Evolutionary conservation across 1,140 invertebrate genomes (phyloP).

Genomic region (Trialeurodes vaporariorum): DNA sequence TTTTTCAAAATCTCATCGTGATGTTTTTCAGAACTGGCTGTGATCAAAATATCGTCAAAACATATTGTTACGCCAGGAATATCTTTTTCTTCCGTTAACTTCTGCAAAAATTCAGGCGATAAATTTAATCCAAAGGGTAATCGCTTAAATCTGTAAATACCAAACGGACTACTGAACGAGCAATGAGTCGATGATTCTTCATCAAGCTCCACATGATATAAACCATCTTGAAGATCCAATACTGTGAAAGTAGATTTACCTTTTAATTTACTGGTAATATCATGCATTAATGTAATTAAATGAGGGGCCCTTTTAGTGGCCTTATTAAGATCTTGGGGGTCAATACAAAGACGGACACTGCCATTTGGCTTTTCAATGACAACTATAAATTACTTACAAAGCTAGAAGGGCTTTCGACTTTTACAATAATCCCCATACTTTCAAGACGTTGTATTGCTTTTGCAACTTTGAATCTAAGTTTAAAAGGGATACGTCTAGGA

Average conservation of each 20-base stretch:
- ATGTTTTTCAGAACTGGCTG: conserved; percentile 15
- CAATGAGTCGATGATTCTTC: conserved; percentile 4
- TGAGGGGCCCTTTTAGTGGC: conserved; percentile 3
- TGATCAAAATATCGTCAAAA: conserved; percentile 16
- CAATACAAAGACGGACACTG: conserved; percentile 30
- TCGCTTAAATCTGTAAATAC: conserved; percentile 26
- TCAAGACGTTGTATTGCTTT: too few relatives aligned
- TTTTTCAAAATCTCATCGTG: conserved; percentile 10
- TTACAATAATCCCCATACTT: too few relatives aligned
- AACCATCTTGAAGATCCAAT: conserved; percentile 21
- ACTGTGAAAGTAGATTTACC: conserved; percentile 15
- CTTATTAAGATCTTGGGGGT: conserved; percentile 25
- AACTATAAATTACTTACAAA: conserved; percentile 31
- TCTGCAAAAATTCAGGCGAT: too few relatives aligned
- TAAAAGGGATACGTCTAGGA: too few relatives aligned
- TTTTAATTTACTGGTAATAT: conserved; percentile 17
- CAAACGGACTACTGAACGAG: conserved; percentile 22
- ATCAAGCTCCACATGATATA: conserved; percentile 19
- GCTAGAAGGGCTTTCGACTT: too few relatives aligned
- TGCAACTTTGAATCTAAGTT: too few relatives aligned
- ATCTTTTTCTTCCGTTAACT: too few relatives aligned
- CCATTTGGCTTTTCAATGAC: conserved; percentile 29
- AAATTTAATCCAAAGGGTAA: conserved; percentile 32
- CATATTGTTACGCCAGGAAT: conserved; percentile 30
- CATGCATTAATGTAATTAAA: conserved; percentile 17